A percentile compares a stretch with the other conserved stretches of the same genome.
Evolutionary conservation across 23 tunicate species (phyloP).

Genomic region (Ciona savignyi): DNA sequence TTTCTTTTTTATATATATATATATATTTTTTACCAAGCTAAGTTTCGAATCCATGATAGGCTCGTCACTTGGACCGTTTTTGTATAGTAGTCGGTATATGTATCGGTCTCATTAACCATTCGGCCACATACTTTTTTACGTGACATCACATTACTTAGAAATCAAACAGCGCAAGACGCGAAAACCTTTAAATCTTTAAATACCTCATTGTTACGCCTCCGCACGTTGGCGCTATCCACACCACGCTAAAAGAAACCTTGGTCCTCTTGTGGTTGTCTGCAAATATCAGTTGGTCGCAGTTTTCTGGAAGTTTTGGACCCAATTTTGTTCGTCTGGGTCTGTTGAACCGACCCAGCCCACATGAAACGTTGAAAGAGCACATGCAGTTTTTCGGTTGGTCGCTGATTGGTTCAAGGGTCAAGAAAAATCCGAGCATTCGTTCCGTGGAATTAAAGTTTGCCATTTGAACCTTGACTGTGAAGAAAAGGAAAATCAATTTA

Average conservation of each 20-base stretch:
- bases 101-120: no score
- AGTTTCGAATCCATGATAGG: no score
- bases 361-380: background rate
- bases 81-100: no score
- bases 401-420: background rate
- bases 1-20: no score
- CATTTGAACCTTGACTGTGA: conserved; percentile 1
- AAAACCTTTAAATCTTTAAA: no score
- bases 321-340: background rate
- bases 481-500: background rate
- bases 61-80: no score
- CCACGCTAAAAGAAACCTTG: background rate
- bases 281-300: conserved; percentile 1
- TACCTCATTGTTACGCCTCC: conserved; percentile 14
- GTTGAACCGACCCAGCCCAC: background rate
- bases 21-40: no score
- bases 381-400: background rate
- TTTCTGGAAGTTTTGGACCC: no score
- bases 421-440: background rate
- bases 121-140: no score
- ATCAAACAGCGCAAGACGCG: no score
- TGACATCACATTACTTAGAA: no score
- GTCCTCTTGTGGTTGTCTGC: background rate
- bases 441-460: background rate
- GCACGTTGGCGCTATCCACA: conserved; percentile 19